These are phyloP conservation scores for Emys orbicularis DNA, from an alignment of 2,797 vertebrate species.

Conservation along the genomic window DNA sequence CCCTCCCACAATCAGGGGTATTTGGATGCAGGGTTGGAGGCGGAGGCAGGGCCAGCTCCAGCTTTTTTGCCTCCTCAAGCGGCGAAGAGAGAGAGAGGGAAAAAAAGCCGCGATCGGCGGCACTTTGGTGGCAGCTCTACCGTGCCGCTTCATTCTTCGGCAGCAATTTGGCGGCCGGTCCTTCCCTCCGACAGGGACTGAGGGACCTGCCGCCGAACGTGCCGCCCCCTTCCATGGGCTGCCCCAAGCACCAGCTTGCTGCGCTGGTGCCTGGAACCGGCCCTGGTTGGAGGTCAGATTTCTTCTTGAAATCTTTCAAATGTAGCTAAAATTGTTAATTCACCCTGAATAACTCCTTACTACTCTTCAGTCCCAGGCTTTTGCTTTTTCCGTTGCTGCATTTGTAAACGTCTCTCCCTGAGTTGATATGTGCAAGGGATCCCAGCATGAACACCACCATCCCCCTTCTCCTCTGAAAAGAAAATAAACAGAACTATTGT, in stretches of 20 bases:
- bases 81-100: accelerated
- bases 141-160: no score
- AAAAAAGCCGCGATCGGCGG: no score
- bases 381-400: not conserved
- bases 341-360: not conserved
- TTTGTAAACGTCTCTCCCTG: not conserved
- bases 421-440: not conserved
- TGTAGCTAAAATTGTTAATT: not conserved
- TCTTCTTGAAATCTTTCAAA: not conserved
- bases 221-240: no score
- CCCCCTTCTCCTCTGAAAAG: not conserved
- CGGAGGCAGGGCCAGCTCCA: no score
- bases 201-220: no score
- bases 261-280: no score
- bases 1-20: not conserved
- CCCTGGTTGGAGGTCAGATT: not conserved
- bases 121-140: no score
- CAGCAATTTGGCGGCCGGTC: no score
- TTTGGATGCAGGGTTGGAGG: not conserved
- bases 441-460: not conserved
- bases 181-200: no score
- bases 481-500: not conserved
- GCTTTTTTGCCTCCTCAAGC: no score
- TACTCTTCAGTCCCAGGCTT: not conserved
- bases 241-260: no score